phyloP scores from a whole-genome alignment of 2,113 vertebrate genomes.

The Tragulus kanchil region DNA sequence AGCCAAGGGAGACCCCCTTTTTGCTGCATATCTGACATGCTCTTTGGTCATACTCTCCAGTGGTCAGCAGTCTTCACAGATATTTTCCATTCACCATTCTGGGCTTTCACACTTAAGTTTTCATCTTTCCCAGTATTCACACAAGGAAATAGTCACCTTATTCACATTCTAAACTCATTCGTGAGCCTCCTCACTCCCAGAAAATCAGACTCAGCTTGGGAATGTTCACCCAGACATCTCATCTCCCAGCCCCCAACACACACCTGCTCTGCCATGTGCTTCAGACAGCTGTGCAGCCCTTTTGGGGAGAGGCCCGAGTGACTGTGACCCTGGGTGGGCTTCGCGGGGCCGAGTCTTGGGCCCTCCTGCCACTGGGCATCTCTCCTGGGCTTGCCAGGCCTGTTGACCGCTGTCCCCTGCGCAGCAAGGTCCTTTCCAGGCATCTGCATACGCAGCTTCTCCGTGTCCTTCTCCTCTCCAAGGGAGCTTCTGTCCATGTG shows the following conservation, averaged over 20 bases:
- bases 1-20: background rate
- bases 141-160: conserved; percentile 9
- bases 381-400: background rate
- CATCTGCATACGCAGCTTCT: too few relatives aligned
- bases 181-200: background rate
- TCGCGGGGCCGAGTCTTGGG: background rate
- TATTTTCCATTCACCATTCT: background rate
- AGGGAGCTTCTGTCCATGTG: background rate
- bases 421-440: background rate
- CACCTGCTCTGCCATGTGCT: background rate
- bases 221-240: conserved; percentile 10
- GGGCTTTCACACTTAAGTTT: conserved; percentile 37
- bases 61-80: background rate
- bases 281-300: background rate
- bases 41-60: background rate
- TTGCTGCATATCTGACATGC: background rate
- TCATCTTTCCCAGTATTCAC: background rate
- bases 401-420: background rate
- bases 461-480: background rate
- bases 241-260: background rate
- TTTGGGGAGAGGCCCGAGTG: background rate
- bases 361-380: background rate
- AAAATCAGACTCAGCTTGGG: background rate
- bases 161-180: background rate
- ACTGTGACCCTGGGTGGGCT: background rate